Evolutionary conservation across 2,888 invertebrate species (phyloP).

Genomic region (Stomorhina lunata): DNA sequence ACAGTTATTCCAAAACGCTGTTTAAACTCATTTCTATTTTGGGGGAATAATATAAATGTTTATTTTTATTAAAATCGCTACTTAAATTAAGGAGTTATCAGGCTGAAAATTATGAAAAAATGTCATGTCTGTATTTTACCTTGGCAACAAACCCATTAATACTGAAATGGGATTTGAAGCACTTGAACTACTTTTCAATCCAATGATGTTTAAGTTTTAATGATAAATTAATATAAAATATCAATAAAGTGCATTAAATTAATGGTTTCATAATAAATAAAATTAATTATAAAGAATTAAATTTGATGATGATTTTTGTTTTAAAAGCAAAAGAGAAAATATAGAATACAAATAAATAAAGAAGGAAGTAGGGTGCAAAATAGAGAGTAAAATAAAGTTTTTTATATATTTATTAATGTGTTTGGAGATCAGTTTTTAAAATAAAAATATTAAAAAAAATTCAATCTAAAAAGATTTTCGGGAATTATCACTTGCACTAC

Average conservation of each 20-base stretch:
- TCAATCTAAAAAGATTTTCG: too few species aligned
- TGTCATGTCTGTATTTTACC: slow-evolving; percentile 83
- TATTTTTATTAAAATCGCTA: not conserved
- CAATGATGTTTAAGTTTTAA: slow-evolving; percentile 76
- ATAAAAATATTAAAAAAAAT: too few species aligned
- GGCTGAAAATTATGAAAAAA: slow-evolving; percentile 5
- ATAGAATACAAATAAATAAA: slow-evolving; percentile 59
- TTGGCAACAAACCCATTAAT: slow-evolving; percentile 95
- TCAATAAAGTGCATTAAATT: slow-evolving; percentile 67
- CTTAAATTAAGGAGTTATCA: not conserved
- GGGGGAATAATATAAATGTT: slow-evolving; percentile 32
- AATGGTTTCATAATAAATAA: slow-evolving; percentile 42
- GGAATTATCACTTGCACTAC: too few species aligned
- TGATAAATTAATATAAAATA: slow-evolving; percentile 49
- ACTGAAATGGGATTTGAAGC: slow-evolving; percentile 93
- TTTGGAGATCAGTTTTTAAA: too few species aligned
- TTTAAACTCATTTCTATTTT: slow-evolving; percentile 88
- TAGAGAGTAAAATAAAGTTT: slow-evolving; percentile 66
- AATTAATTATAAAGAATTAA: not conserved
- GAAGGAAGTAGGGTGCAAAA: slow-evolving; percentile 71
- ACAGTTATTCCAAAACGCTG: slow-evolving; percentile 91
- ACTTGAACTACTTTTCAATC: slow-evolving; percentile 85
- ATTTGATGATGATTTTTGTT: slow-evolving; percentile 37
- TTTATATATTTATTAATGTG: not conserved
- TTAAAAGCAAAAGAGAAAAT: slow-evolving; percentile 15